Evolutionary conservation across 2,888 invertebrate genomes (phyloP).

Genomic region (Ditula angustiorana): DNA sequence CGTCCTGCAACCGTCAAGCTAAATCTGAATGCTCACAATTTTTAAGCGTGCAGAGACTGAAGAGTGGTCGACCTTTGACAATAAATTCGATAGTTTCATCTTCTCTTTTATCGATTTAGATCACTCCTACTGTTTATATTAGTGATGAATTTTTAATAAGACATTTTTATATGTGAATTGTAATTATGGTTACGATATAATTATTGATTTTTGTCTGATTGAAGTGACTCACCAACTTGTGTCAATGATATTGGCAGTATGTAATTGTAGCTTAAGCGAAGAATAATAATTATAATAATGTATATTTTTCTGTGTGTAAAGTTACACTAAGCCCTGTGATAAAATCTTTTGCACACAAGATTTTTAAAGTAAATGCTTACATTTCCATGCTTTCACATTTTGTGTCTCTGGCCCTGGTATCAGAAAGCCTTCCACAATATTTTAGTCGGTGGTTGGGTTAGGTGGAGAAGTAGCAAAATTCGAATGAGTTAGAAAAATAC

Average conservation of each 20-base stretch:
- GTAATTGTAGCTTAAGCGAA: conserved; percentile 50
- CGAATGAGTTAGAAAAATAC: no score
- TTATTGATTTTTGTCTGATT: conserved; percentile 23
- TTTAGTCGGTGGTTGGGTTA: no score
- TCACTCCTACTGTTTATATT: neutral
- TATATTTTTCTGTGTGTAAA: conserved; percentile 65
- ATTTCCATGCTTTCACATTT: neutral
- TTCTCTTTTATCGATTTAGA: conserved; percentile 8
- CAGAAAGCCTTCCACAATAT: no score
- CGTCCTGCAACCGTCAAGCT: neutral
- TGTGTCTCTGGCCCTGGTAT: neutral
- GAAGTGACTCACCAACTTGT: conserved; percentile 9
- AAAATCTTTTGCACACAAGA: conserved; percentile 64
- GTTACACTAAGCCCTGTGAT: conserved; percentile 71
- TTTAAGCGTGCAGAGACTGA: neutral
- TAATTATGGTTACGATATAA: conserved; percentile 11
- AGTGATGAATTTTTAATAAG: conserved; percentile 9
- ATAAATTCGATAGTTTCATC: conserved; percentile 27
- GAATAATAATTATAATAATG: conserved; percentile 45
- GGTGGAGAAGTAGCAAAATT: no score
- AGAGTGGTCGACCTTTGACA: conserved; percentile 28
- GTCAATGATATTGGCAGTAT: conserved; percentile 14
- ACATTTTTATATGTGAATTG: conserved; percentile 24
- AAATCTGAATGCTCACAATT: neutral
- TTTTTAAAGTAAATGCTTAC: conserved; percentile 43